A percentile compares a stretch with the other conserved stretches of the same genome.
phyloP scores from a whole-genome alignment of 2,797 vertebrate species.

The Helicolenus hilgendorfi region DNA sequence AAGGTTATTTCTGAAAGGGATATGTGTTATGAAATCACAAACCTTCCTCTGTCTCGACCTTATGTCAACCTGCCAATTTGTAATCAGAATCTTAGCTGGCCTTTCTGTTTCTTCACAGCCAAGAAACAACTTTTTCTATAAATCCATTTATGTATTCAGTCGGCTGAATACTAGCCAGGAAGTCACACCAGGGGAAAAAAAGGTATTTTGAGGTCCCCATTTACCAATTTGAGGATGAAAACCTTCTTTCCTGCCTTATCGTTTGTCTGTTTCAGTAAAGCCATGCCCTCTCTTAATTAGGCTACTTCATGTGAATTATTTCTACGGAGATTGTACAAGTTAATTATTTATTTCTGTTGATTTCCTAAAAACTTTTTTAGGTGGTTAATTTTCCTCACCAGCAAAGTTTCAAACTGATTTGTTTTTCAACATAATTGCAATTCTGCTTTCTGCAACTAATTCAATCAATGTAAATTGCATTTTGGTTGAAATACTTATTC shows the following conservation, averaged over 20 bases:
- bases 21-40: constrained; percentile 39
- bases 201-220: not conserved
- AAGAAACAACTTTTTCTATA: constrained; percentile 2
- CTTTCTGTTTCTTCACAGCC: not conserved
- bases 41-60: constrained; percentile 9
- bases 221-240: not conserved
- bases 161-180: not conserved
- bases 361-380: not conserved
- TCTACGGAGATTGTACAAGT: not conserved
- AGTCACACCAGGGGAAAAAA: not conserved
- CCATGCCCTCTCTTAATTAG: not conserved
- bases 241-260: not conserved
- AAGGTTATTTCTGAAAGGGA: constrained; percentile 68
- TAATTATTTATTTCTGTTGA: not conserved
- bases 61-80: constrained; percentile 30
- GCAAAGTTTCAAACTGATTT: constrained; percentile 20
- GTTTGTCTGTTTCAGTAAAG: not conserved
- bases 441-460: not conserved
- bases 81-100: not conserved
- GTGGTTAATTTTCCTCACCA: constrained; percentile 15
- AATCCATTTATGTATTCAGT: not conserved
- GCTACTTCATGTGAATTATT: not conserved
- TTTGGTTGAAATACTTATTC: not conserved
- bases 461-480: constrained; percentile 4
- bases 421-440: not conserved